phyloP scores from a whole-genome alignment of 2,113 vertebrate species.

The Gobio gobio region DNA sequence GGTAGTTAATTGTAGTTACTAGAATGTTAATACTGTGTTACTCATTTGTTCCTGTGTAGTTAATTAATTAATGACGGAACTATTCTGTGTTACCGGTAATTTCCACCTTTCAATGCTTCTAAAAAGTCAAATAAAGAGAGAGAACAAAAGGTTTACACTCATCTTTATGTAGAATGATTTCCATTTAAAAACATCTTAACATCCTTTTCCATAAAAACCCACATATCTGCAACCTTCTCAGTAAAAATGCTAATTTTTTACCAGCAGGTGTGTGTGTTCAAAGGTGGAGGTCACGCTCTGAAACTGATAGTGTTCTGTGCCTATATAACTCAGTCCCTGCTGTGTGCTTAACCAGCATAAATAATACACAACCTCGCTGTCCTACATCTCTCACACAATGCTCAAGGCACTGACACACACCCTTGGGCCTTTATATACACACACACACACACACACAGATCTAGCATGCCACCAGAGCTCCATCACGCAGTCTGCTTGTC shows the following conservation, averaged over 20 bases:
- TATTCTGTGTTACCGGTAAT: background rate
- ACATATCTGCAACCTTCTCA: background rate
- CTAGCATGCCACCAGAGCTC: background rate
- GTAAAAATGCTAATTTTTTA: background rate
- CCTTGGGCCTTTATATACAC: background rate
- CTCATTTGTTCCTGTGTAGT: too few species aligned
- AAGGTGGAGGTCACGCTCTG: background rate
- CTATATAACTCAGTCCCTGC: constrained; percentile 35
- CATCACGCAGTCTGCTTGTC: background rate
- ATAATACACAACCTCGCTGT: constrained; percentile 41
- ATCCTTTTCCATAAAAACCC: background rate
- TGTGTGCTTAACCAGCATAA: constrained; percentile 41
- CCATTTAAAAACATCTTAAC: background rate
- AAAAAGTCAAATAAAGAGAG: background rate
- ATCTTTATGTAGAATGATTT: background rate
- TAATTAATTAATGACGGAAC: too few species aligned
- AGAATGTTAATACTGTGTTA: too few species aligned
- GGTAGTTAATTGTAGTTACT: too few species aligned
- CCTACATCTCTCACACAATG: constrained; percentile 6
- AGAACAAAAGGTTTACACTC: background rate
- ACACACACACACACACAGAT: constrained; percentile 30
- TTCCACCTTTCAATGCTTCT: background rate
- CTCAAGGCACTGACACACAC: background rate
- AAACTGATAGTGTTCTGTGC: background rate
- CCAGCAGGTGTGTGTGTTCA: constrained; percentile 2